Evolutionary conservation across 2,797 vertebrate genomes (phyloP), one percentile per base, ranked within the genome.

Genomic region (Pterois miles): DNA sequence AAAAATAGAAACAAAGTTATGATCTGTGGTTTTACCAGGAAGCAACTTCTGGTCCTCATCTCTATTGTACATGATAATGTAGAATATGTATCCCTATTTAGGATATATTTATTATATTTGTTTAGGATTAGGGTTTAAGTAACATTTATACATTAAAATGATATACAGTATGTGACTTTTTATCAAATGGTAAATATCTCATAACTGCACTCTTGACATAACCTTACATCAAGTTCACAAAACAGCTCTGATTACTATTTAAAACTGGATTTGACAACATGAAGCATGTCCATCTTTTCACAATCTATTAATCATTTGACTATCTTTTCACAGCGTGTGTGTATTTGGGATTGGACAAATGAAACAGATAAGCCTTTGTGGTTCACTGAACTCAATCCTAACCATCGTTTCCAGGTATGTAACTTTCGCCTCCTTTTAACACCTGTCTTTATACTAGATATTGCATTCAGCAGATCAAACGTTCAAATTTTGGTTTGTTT

Each of bases 321-420:
- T 0, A 60, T 88, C 38, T 78, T 71, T 52, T 81, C 25, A 23
- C 88, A 99, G 98, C 82, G 90, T 82, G 90, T 98, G 7, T 95
- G 92, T 82, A 92, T 99, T 83, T 99, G 98, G 98, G 95, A 95
- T 64, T 99, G 98, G 98, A 98, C 97, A 6, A 93, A 71, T 34
- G 92, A 94, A 2, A 86, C 77, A 6, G 94, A 95, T 38, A 89
- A 81, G 0, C 96, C 96, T 0, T 1, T 89, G 3, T 97, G 95
- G 76, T 92, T 87, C 8, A 90, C 92, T 0, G 82, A 96, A 54
- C 93, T 99, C 46, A 79, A 71, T 58, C 90, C 93, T 18, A 86
- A 93, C 31, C 89, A 94, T 66, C 96, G 96, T 7, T 69, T 88
- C 59, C 98, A 99, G 93, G 98, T 99, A 90, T 92, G 94, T 75